Conservation (phyloP, 2,113 vertebrate species). For the Gallinago undulata region DNA sequence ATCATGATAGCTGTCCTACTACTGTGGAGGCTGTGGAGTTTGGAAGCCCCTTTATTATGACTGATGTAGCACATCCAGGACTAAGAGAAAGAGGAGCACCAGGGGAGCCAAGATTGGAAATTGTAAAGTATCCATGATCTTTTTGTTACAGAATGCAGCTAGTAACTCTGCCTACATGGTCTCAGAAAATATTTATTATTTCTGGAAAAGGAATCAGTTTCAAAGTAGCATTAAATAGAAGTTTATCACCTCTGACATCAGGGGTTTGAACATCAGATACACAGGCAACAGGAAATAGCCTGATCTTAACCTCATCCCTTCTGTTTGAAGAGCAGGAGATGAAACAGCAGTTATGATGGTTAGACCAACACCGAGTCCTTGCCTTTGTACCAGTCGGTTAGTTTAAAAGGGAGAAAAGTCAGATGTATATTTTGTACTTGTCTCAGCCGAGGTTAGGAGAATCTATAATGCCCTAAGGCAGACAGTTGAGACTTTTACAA, state of each 20-base stretch:
- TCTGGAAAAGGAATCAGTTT: neutral
- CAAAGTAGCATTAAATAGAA: neutral
- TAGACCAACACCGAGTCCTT: neutral
- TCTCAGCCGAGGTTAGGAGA: neutral
- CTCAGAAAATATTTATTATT: neutral
- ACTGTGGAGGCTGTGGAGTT: accelerated
- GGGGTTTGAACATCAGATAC: neutral
- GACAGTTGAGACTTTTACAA: neutral
- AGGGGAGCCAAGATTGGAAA: neutral
- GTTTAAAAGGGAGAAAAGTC: neutral
- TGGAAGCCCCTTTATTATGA: neutral
- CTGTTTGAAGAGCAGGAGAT: neutral
- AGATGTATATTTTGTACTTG: neutral
- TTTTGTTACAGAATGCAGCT: neutral
- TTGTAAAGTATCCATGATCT: accelerated
- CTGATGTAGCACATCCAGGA: neutral
- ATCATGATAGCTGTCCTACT: neutral
- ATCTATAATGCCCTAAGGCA: neutral
- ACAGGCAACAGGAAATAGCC: neutral
- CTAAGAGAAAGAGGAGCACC: neutral
- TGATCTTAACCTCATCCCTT: neutral
- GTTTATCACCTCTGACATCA: neutral
- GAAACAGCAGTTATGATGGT: accelerated
- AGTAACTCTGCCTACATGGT: neutral
- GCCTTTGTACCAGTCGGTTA: neutral